Conservation (phyloP, 2,113 vertebrate species). For the Pao palembangensis region DNA sequence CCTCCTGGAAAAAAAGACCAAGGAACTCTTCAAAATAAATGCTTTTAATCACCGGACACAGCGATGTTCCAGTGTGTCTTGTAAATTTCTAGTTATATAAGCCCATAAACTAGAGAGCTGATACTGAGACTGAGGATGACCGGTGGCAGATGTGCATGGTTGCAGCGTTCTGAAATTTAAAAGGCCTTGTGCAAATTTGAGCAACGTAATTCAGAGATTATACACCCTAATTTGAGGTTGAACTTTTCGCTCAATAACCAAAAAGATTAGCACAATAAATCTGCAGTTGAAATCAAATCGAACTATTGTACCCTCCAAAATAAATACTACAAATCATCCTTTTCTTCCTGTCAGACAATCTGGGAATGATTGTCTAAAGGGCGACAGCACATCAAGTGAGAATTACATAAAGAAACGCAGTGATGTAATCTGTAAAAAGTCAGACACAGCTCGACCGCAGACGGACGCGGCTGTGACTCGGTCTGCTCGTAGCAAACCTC, state of each 20-base stretch:
- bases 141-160: not conserved
- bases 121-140: not conserved
- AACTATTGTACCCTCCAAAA: too few relatives aligned
- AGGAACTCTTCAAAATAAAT: not conserved
- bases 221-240: not conserved
- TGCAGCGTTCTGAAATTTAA: constrained; percentile 1
- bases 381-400: too few relatives aligned
- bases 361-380: not conserved
- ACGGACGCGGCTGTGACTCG: constrained; percentile 25
- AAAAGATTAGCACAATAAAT: too few relatives aligned
- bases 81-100: not conserved
- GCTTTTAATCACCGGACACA: not conserved
- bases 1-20: not conserved
- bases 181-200: not conserved
- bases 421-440: too few relatives aligned
- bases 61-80: not conserved
- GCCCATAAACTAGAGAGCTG: not conserved
- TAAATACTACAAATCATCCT: too few relatives aligned
- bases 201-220: not conserved
- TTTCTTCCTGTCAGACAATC: too few relatives aligned
- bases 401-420: too few relatives aligned
- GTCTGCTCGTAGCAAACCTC: constrained; percentile 22
- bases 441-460: constrained; percentile 3
- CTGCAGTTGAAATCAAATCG: too few relatives aligned
- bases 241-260: too few relatives aligned